Evolutionary conservation across 1,140 invertebrate species (phyloP).

Genomic region (Chelonus insularis): DNA sequence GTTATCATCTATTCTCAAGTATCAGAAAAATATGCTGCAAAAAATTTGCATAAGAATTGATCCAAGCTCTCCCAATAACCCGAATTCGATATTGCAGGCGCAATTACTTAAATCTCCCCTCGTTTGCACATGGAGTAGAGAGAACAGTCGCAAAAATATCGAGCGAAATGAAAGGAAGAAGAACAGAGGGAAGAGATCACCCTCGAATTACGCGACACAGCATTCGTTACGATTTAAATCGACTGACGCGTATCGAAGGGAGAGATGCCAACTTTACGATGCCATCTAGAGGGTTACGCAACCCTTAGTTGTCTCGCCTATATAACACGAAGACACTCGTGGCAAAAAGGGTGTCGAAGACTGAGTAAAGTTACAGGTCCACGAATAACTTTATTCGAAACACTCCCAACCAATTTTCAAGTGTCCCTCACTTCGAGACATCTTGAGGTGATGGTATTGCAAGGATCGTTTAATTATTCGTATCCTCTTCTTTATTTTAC

Average conservation of each 20-base stretch:
- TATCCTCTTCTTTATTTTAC: neutral
- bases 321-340: neutral
- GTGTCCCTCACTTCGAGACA: neutral
- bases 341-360: slow-evolving; percentile 8
- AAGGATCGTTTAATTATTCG: slow-evolving; percentile 12
- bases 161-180: neutral
- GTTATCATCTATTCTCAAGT: no score
- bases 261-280: slow-evolving; percentile 20
- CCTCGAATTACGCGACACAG: slow-evolving; percentile 16
- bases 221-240: slow-evolving; percentile 30
- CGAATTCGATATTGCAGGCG: no score
- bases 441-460: neutral
- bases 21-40: no score
- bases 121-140: no score
- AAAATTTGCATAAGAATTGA: no score
- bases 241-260: slow-evolving; percentile 9
- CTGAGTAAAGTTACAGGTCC: slow-evolving; percentile 10
- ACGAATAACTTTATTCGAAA: slow-evolving; percentile 14
- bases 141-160: no score
- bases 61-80: no score
- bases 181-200: neutral
- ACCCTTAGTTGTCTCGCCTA: neutral
- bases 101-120: no score
- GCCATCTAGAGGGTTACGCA: slow-evolving; percentile 3
- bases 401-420: neutral